A percentile compares a stretch with the other conserved stretches of the same genome.
These are phyloP conservation scores for Athalia circularis DNA, from an alignment of 2,888 invertebrate genomes.

Conservation along the genomic window DNA sequence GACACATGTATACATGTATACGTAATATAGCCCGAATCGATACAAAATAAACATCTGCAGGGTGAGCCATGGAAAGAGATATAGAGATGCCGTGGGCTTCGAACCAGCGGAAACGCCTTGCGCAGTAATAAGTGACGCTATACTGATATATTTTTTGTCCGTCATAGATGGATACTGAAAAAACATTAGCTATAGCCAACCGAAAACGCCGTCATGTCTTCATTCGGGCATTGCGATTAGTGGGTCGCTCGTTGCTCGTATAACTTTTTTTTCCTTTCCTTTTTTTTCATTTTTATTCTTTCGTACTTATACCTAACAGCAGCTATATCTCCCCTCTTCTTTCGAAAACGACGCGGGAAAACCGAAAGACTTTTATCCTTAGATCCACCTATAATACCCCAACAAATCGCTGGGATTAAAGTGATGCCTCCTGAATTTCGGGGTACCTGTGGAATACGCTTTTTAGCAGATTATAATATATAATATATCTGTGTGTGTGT, in stretches of 20 bases:
- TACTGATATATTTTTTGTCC: not conserved
- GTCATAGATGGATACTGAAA: not conserved
- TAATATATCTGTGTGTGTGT: not conserved
- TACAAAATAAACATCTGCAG: not conserved
- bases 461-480: no score
- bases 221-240: conserved; percentile 2
- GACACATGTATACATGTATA: no score
- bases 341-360: not conserved
- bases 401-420: conserved; percentile 27
- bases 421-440: conserved; percentile 4
- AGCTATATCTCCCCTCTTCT: not conserved
- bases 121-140: not conserved
- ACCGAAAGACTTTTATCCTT: conserved; percentile 20
- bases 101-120: no score
- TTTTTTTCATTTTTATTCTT: not conserved
- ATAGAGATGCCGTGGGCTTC: not conserved
- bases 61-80: not conserved
- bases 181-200: no score
- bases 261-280: not conserved
- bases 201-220: not conserved
- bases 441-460: conserved; percentile 31
- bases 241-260: no score
- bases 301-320: no score
- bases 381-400: conserved; percentile 20
- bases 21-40: not conserved